Evolutionary conservation across 2,888 invertebrate genomes (phyloP).

Genomic region (Ichneumoninae sp.): DNA sequence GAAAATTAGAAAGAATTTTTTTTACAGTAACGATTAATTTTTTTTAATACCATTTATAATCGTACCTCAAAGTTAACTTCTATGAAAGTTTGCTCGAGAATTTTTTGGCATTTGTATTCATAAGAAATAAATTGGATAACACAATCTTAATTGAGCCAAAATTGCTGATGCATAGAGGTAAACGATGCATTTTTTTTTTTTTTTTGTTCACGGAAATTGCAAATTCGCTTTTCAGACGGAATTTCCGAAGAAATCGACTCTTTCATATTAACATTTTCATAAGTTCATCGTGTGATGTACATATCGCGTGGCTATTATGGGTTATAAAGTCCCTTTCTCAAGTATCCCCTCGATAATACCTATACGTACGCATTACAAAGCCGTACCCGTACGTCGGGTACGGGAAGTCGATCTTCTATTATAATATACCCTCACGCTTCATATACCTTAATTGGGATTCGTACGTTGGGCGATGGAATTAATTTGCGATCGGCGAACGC

Average conservation of each 20-base stretch:
- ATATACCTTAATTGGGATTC: slow-evolving; percentile 82
- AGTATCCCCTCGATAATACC: slow-evolving; percentile 54
- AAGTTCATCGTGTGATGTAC: neutral
- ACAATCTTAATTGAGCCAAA: neutral
- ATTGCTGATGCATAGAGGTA: neutral
- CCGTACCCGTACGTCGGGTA: slow-evolving; percentile 51
- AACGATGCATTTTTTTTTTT: neutral
- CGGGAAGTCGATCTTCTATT: slow-evolving; percentile 75
- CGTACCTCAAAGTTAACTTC: neutral
- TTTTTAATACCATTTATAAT: neutral
- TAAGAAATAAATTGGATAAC: neutral
- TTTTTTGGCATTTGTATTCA: neutral
- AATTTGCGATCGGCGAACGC: slow-evolving; percentile 79
- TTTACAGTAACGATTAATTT: neutral
- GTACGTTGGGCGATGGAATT: slow-evolving; percentile 76
- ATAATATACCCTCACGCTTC: slow-evolving; percentile 77
- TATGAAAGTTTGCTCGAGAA: no score
- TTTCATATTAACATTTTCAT: neutral
- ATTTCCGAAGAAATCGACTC: neutral
- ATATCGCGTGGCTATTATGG: slow-evolving; percentile 38
- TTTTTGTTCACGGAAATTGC: neutral
- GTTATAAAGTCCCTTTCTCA: slow-evolving; percentile 45
- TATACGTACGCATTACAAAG: slow-evolving; percentile 55
- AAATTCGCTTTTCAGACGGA: neutral
- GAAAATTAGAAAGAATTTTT: no score